Conservation (phyloP, 2,113 vertebrate genomes). For the Ahaetulla prasina region DNA sequence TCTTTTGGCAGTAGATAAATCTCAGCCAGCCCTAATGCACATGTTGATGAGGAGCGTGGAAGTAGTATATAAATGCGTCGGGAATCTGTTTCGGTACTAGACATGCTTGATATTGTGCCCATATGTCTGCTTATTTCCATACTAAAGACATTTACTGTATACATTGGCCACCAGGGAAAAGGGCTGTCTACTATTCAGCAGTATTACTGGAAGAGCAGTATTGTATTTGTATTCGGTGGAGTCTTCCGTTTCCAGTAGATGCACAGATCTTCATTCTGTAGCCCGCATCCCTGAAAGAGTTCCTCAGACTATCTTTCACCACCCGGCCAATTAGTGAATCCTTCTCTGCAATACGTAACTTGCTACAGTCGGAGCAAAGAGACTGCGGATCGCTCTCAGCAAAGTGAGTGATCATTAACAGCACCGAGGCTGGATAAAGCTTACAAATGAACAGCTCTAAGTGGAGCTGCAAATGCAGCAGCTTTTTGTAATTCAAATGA, state of each 20-base stretch:
- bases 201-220: constrained; percentile 59
- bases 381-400: not conserved
- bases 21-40: constrained; percentile 21
- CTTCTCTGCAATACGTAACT: constrained; percentile 18
- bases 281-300: constrained; percentile 27
- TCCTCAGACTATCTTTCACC: constrained; percentile 5
- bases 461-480: constrained; percentile 51
- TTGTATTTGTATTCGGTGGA: not conserved
- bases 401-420: not conserved
- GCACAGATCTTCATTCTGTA: constrained; percentile 35
- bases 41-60: constrained; percentile 12
- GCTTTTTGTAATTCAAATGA: constrained; percentile 64
- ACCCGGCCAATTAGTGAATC: constrained; percentile 31
- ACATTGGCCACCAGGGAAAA: constrained; percentile 52
- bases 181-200: constrained; percentile 44
- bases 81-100: constrained; percentile 32
- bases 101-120: constrained; percentile 23
- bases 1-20: constrained; percentile 24
- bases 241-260: constrained; percentile 54
- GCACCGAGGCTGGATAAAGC: constrained; percentile 2
- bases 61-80: constrained; percentile 33
- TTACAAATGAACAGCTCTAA: constrained; percentile 24
- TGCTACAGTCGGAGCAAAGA: not conserved
- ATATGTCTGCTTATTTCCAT: constrained; percentile 49
- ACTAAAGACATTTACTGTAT: constrained; percentile 57